Evolutionary conservation across 2,797 vertebrate species (phyloP), one percentile per base, ranked within the genome.

Genomic region (Xerus rutilus): DNA sequence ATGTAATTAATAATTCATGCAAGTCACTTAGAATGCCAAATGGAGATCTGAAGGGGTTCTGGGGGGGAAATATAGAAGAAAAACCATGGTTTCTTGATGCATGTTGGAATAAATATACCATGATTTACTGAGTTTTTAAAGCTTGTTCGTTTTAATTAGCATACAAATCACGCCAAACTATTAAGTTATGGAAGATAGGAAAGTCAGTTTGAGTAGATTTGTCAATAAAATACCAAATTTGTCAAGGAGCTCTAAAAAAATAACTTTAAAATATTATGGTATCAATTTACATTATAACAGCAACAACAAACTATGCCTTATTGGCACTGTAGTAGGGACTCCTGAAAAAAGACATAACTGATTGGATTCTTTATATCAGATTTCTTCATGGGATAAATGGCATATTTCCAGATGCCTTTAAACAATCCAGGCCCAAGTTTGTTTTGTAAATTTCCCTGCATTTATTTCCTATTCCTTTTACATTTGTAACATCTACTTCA

Each of bases 201-300:
- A 83, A 84, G 12, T 28, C 15, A 62, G 67, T 43, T 78, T 89
- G 57, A 93, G 45, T 90, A 28, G 7, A 39, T 77, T 82, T 96
- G 20, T 73, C 83, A 49, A 8, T 49, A 72, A 28, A 43, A 28
- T 54, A 86, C 14, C 28, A 45, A 74, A 95, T 70, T 49, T 90
- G 32, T 77, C 23, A 62, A 94, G 21, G 39, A 67, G 70, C 59
- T 67, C 11, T 57, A 7, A 25, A 77, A 77, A n/a, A 23, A 7
- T 64, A 25, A 8, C 35, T 79, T 3, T 47, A 69, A 81, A 85
- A 87, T 7, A 49, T 17, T 77, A 54, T 54, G 14, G 47, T 39
- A 45, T 73, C 73, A 13, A 35, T 23, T 93, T 81, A 92, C 17
- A 18, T n/a, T 83, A 6, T 73, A 43, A 49, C n/a, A 76, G 43